Conservation (phyloP, 2,797 vertebrate genomes). For the Periparus ater region DNA sequence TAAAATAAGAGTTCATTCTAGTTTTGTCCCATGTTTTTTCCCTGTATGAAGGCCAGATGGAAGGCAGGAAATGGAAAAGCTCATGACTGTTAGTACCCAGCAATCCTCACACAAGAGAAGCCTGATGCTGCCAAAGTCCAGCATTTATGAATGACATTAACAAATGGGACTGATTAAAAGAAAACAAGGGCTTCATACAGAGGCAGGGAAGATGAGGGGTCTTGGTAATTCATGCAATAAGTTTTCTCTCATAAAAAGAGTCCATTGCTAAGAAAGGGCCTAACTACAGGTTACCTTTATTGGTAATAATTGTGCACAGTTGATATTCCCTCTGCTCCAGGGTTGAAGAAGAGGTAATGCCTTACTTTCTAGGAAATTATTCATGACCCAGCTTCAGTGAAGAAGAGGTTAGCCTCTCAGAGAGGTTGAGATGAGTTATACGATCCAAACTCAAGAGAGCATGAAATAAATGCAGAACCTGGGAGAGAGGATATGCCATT, state of each 20-base stretch:
- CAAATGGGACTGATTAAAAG: background rate
- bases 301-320: background rate
- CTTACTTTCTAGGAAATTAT: slow-evolving; percentile 55
- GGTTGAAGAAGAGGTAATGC: slow-evolving; percentile 45
- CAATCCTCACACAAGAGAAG: background rate
- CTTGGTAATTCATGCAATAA: background rate
- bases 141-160: background rate
- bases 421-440: slow-evolving; percentile 24
- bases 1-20: background rate
- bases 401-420: slow-evolving; percentile 22
- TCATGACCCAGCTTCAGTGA: slow-evolving; percentile 24
- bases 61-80: background rate
- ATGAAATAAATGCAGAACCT: slow-evolving; percentile 62
- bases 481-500: slow-evolving; percentile 22
- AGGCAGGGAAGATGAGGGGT: background rate
- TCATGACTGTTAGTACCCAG: background rate
- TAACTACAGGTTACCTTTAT: background rate
- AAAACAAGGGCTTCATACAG: background rate
- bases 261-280: background rate
- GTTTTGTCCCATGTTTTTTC: background rate
- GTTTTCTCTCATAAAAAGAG: background rate
- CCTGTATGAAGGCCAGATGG: background rate
- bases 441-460: slow-evolving; percentile 50
- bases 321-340: slow-evolving; percentile 5
- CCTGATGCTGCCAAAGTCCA: background rate